Evolutionary conservation across 2,113 vertebrate species (phyloP).

Genomic region (Holacanthus passer): DNA sequence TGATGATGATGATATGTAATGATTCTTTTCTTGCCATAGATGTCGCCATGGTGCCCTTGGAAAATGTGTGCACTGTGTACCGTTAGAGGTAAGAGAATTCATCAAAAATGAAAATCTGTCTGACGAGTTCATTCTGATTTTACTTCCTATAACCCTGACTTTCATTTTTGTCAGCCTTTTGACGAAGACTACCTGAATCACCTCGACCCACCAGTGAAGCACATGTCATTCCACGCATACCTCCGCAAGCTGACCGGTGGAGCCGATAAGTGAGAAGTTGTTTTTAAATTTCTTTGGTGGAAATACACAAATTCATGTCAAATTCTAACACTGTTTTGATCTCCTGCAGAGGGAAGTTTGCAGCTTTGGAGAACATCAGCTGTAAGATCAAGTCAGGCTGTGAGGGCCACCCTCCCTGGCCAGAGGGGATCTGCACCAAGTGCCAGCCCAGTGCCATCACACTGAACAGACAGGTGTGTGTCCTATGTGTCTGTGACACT

Average conservation of each 20-base stretch:
- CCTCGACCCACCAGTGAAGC: slow-evolving; percentile 98
- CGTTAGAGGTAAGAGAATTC: slow-evolving; percentile 90
- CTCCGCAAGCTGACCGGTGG: slow-evolving; percentile 98
- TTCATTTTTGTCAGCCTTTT: slow-evolving; percentile 88
- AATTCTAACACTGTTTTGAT: not conserved
- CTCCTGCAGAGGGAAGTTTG: slow-evolving; percentile 93
- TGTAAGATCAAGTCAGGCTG: slow-evolving; percentile 99
- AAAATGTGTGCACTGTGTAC: slow-evolving; percentile 98
- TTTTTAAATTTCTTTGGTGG: not conserved
- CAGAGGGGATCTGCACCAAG: slow-evolving; percentile 98
- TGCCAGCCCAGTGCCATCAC: slow-evolving; percentile 99
- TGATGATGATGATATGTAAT: slow-evolving; percentile 7
- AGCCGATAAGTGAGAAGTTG: slow-evolving; percentile 92
- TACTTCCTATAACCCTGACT: not conserved
- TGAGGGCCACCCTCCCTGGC: slow-evolving; percentile 97
- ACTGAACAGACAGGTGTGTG: slow-evolving; percentile 92
- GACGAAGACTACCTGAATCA: slow-evolving; percentile 99
- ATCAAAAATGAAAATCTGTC: too few species aligned
- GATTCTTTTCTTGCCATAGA: slow-evolving; percentile 75
- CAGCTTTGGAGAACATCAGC: slow-evolving; percentile 98
- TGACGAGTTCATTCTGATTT: not conserved
- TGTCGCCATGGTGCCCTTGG: slow-evolving; percentile 95
- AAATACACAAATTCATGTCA: fast-evolving
- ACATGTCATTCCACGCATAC: slow-evolving; percentile 99
- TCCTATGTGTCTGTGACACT: not conserved